These are phyloP conservation scores for Geotrupes spiniger DNA, from an alignment of 2,888 invertebrate species.

Conservation along the genomic window DNA sequence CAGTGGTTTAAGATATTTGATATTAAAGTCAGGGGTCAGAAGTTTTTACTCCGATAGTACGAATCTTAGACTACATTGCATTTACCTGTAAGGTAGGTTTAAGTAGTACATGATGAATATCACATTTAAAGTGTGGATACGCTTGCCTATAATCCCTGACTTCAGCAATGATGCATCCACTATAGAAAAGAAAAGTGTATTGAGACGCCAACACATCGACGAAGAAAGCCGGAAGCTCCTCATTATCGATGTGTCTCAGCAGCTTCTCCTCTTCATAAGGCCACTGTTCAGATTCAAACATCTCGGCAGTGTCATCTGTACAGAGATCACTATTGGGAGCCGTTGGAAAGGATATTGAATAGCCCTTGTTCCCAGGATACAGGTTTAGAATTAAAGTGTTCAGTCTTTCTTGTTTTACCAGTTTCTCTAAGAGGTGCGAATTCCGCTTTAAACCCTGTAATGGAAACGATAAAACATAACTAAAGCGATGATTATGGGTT, in stretches of 20 bases:
- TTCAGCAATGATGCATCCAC: slow-evolving; percentile 89
- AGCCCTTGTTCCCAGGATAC: slow-evolving; percentile 90
- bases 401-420: slow-evolving; percentile 80
- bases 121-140: slow-evolving; percentile 73
- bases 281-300: slow-evolving; percentile 76
- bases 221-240: slow-evolving; percentile 84
- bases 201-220: slow-evolving; percentile 80
- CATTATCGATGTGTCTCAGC: slow-evolving; percentile 84
- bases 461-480: slow-evolving; percentile 9
- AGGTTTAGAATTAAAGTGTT: slow-evolving; percentile 88
- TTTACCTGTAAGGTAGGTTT: slow-evolving; percentile 82
- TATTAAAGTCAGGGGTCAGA: too few relatives aligned
- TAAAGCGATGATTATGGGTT: not conserved
- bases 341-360: slow-evolving; percentile 57
- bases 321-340: slow-evolving; percentile 20
- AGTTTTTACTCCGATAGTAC: too few relatives aligned
- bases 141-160: slow-evolving; percentile 84
- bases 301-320: slow-evolving; percentile 47
- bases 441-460: slow-evolving; percentile 61
- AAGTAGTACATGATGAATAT: slow-evolving; percentile 82
- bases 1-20: too few relatives aligned
- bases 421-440: slow-evolving; percentile 77
- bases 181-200: slow-evolving; percentile 84
- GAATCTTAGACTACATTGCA: too few relatives aligned
- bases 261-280: slow-evolving; percentile 89